These are phyloP conservation scores for Montipora efflorescens DNA, from an alignment of 64 coral and sea anemone genomes.

Conservation along the genomic window DNA sequence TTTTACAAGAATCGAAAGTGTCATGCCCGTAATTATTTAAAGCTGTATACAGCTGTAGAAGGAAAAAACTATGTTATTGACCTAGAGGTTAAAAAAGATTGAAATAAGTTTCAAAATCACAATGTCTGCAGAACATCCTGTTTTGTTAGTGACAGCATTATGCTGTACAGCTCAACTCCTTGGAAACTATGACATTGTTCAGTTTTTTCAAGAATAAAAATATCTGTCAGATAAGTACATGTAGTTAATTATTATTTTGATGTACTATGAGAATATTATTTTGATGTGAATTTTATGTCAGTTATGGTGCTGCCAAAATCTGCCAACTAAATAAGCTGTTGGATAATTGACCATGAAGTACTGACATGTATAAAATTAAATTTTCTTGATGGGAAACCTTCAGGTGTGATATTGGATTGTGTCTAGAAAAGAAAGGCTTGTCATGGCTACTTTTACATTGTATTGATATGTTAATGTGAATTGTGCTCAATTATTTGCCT, in stretches of 20 bases:
- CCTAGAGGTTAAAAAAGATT: background rate
- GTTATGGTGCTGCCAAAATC: background rate
- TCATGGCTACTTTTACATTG: background rate
- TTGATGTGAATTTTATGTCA: background rate
- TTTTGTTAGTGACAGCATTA: background rate
- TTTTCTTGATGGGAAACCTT: conserved; percentile 38
- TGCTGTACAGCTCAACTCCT: background rate
- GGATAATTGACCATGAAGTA: conserved; percentile 1
- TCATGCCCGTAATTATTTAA: background rate
- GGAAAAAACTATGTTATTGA: background rate
- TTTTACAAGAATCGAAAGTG: background rate
- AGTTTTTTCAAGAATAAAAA: background rate
- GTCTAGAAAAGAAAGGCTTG: conserved; percentile 21
- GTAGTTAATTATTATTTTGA: background rate
- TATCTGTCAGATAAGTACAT: background rate
- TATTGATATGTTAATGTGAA: conserved; percentile 31
- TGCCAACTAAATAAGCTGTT: background rate
- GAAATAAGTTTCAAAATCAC: background rate
- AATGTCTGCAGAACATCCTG: background rate
- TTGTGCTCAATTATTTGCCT: conserved; percentile 1
- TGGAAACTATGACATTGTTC: background rate
- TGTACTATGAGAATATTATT: background rate
- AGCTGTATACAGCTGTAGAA: background rate
- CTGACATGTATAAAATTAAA: background rate
- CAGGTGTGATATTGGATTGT: conserved; percentile 42